Evolutionary conservation across 92 coral and sea anemone genomes (phyloP).

Genomic region (Porites lobata): DNA sequence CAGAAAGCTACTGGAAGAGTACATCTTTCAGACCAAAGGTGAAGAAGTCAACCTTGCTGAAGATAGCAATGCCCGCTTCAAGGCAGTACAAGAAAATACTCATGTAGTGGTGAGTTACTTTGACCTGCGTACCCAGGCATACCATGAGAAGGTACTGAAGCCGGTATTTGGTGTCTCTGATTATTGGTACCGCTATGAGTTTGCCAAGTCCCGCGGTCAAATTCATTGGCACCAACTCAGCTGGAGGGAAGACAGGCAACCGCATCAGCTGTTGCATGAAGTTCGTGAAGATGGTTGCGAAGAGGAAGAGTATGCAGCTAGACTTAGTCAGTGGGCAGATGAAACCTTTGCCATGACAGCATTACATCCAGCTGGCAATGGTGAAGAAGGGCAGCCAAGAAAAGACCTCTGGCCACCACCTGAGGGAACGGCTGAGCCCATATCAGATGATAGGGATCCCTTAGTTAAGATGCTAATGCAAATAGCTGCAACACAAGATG

Average conservation of each 20-base stretch:
- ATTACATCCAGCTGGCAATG: slow-evolving; percentile 62
- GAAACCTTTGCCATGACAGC: slow-evolving; percentile 54
- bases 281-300: slow-evolving; percentile 40
- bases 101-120: too few relatives aligned
- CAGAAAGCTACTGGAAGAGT: too few relatives aligned
- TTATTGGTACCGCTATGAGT: too few relatives aligned
- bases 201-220: too few relatives aligned
- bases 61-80: too few relatives aligned
- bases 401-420: slow-evolving; percentile 63
- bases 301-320: slow-evolving; percentile 37
- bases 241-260: too few relatives aligned
- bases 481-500: slow-evolving; percentile 54
- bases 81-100: too few relatives aligned
- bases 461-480: slow-evolving; percentile 67
- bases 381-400: slow-evolving; percentile 54
- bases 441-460: slow-evolving; percentile 52
- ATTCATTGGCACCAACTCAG: too few relatives aligned
- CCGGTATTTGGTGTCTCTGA: too few relatives aligned
- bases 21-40: too few relatives aligned
- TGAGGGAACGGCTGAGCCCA: slow-evolving; percentile 51
- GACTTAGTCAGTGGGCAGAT: slow-evolving; percentile 60
- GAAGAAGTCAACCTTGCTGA: too few relatives aligned
- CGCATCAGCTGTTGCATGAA: slow-evolving; percentile 43
- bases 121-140: slow-evolving; percentile 41
- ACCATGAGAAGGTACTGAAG: slow-evolving; percentile 53